Evolutionary conservation across 2,888 invertebrate genomes (phyloP).

Genomic region (Pandemis corylana): DNA sequence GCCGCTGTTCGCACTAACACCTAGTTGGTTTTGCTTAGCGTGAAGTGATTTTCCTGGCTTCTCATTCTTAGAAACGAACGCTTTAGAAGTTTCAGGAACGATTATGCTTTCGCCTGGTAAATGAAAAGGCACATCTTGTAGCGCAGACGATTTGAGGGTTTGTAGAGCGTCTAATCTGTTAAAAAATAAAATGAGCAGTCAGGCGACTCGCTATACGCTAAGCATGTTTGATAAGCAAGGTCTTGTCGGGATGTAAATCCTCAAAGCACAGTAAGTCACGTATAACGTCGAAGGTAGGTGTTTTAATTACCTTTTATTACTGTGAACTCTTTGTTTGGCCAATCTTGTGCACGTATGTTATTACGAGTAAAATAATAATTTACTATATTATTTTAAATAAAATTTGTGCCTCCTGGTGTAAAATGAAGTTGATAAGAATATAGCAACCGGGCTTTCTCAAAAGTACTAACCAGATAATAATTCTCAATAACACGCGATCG

Average conservation of each 20-base stretch:
- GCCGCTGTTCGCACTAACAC: neutral
- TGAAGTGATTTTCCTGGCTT: neutral
- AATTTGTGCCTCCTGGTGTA: constrained; percentile 3
- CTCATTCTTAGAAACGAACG: neutral
- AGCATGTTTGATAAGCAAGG: neutral
- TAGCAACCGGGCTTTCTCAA: constrained; percentile 20
- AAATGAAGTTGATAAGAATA: neutral
- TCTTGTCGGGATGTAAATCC: neutral
- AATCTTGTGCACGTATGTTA: neutral
- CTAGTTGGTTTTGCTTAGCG: neutral
- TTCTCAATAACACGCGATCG: constrained; percentile 29
- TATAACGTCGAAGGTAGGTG: neutral
- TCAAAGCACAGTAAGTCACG: neutral
- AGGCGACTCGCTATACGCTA: neutral
- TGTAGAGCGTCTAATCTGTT: neutral
- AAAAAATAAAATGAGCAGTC: neutral
- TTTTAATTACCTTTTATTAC: neutral
- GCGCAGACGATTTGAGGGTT: neutral
- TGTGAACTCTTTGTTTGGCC: constrained; percentile 1
- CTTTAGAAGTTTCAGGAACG: neutral
- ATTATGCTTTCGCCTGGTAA: neutral
- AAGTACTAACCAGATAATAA: constrained; percentile 4
- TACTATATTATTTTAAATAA: constrained; percentile 14
- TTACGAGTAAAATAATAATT: too few species aligned
- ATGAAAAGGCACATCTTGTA: too few species aligned